phyloP scores from a whole-genome alignment of 2,113 vertebrate species.

The Delphinus delphis region DNA sequence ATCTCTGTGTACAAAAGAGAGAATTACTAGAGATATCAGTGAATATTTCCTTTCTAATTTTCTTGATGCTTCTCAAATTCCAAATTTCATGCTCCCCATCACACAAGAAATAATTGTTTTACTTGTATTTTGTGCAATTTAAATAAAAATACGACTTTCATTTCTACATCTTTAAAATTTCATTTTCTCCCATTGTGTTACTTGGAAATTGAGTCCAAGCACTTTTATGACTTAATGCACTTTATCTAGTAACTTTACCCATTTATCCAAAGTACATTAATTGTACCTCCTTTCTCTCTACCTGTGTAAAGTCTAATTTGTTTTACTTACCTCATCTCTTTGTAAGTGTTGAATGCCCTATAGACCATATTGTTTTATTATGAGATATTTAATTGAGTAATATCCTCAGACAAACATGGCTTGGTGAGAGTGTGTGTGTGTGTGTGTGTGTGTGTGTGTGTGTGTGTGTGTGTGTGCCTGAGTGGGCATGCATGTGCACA shows the following conservation, averaged over 20 bases:
- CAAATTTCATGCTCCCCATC: not conserved
- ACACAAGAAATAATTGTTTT: not conserved
- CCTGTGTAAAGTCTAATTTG: not conserved
- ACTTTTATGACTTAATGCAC: not conserved
- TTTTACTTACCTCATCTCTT: not conserved
- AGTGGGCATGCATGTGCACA: accelerated
- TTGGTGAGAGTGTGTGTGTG: accelerated
- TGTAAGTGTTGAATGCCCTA: not conserved
- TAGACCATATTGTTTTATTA: conserved; percentile 3
- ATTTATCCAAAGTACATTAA: conserved; percentile 45
- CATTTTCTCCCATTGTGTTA: not conserved
- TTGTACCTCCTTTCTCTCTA: conserved; percentile 60
- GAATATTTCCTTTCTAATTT: not conserved
- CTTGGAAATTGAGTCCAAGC: not conserved
- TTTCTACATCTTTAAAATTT: not conserved
- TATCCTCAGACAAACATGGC: not conserved
- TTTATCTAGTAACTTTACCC: not conserved
- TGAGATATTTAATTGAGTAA: conserved; percentile 41
- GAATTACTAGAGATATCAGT: not conserved
- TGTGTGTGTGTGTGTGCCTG: accelerated
- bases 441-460: accelerated
- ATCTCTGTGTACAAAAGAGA: not conserved
- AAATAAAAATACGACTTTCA: not conserved
- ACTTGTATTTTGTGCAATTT: not conserved
- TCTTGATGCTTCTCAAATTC: not conserved